Percentiles rank a stretch among this genome's conserved stretches.
Evolutionary conservation across 2,797 vertebrate genomes (phyloP).

Genomic region (Sciurus carolinensis): DNA sequence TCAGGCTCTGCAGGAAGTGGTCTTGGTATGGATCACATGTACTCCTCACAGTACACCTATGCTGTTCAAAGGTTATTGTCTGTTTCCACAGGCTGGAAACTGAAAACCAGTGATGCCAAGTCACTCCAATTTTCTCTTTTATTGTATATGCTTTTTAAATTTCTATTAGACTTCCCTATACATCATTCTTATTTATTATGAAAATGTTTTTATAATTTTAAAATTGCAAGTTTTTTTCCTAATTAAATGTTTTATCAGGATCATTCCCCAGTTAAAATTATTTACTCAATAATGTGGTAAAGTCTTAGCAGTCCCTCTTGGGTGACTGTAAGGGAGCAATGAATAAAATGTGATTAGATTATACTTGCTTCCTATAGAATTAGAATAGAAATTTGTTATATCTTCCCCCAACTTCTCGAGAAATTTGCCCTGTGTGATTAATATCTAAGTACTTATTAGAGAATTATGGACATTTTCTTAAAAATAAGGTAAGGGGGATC

Average conservation of each 20-base stretch:
- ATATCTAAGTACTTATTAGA: background rate
- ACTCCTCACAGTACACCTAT: background rate
- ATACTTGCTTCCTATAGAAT: background rate
- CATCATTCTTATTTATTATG: background rate
- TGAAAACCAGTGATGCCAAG: background rate
- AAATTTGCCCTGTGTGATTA: background rate
- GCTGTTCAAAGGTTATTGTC: background rate
- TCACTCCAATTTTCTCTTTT: background rate
- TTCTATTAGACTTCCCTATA: background rate
- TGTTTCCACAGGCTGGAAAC: background rate
- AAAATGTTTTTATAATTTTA: constrained; percentile 33
- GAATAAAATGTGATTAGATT: background rate
- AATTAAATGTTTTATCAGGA: background rate
- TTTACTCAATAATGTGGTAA: background rate
- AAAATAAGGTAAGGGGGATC: background rate
- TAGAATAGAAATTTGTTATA: background rate
- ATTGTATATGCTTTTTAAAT: background rate
- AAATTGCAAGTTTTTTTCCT: background rate
- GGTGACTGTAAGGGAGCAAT: background rate
- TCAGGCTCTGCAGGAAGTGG: background rate
- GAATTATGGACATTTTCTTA: background rate
- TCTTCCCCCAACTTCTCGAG: background rate
- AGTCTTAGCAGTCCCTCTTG: background rate
- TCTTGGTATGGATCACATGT: rapidly evolving
- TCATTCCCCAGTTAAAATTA: background rate